phyloP scores from a whole-genome alignment of 2,888 invertebrate species.

The Hemaris fuciformis region DNA sequence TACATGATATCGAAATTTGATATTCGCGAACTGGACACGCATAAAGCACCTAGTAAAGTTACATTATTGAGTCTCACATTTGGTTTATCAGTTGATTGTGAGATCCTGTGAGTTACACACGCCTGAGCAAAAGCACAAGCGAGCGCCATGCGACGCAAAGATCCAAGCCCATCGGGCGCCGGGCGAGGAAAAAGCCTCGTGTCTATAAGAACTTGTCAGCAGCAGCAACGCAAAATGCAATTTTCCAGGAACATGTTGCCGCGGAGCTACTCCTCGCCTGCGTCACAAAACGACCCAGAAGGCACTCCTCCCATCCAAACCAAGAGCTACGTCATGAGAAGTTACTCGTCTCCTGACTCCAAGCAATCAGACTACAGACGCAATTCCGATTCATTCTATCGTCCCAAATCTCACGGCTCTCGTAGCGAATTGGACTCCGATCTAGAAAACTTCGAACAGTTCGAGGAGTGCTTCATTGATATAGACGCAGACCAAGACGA shows the following conservation, averaged over 20 bases:
- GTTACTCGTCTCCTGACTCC: constrained; percentile 69
- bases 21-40: constrained; percentile 58
- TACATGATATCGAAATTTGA: constrained; percentile 68
- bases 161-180: constrained; percentile 36
- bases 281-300: constrained; percentile 53
- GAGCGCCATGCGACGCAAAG: constrained; percentile 62
- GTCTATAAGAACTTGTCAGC: constrained; percentile 63
- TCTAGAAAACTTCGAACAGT: constrained; percentile 69
- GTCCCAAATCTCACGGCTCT: constrained; percentile 61
- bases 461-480: constrained; percentile 70
- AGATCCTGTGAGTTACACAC: constrained; percentile 53
- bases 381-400: constrained; percentile 63
- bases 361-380: constrained; percentile 57
- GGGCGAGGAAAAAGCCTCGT: constrained; percentile 65
- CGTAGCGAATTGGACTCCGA: constrained; percentile 69
- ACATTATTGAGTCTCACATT: constrained; percentile 50
- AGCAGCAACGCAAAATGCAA: constrained; percentile 60
- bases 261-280: constrained; percentile 70
- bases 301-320: constrained; percentile 31
- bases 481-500: constrained; percentile 70
- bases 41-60: constrained; percentile 58
- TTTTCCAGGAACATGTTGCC: constrained; percentile 58
- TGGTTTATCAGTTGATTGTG: constrained; percentile 51
- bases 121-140: constrained; percentile 26
- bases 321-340: constrained; percentile 60